Evolutionary conservation across 2,888 invertebrate genomes (phyloP).

Genomic region (Pseudanteris insignis): DNA sequence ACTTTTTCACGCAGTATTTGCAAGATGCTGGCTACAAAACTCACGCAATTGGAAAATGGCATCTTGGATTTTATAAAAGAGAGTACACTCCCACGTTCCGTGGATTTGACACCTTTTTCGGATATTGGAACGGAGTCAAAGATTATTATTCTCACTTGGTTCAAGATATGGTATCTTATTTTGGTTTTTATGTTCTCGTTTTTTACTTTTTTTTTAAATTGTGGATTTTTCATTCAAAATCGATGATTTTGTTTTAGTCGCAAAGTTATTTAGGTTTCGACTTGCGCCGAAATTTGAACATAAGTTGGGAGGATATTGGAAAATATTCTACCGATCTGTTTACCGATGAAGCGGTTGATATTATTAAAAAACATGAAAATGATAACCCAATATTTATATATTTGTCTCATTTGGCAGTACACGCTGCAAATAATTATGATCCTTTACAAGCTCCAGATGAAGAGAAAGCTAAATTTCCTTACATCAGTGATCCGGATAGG

Average conservation of each 20-base stretch:
- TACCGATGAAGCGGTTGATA: conserved; percentile 72
- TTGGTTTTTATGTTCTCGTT: background rate
- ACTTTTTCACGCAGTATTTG: conserved; percentile 68
- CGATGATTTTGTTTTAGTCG: too few relatives aligned
- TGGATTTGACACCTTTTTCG: conserved; percentile 85
- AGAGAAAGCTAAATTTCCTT: conserved; percentile 73
- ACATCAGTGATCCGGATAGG: conserved; percentile 75
- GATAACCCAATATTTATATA: conserved; percentile 74
- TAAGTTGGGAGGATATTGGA: conserved; percentile 69
- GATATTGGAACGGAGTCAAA: conserved; percentile 79
- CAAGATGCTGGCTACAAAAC: conserved; percentile 68
- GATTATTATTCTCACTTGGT: conserved; percentile 77
- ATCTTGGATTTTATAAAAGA: conserved; percentile 68
- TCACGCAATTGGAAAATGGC: conserved; percentile 70
- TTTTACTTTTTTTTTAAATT: too few relatives aligned
- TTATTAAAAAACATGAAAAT: conserved; percentile 68
- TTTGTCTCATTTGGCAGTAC: conserved; percentile 75
- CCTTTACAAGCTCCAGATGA: conserved; percentile 79
- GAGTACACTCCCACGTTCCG: conserved; percentile 76
- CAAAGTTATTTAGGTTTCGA: conserved; percentile 73
- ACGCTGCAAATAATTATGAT: conserved; percentile 72
- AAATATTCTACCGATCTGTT: conserved; percentile 76
- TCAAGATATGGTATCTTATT: conserved; percentile 10
- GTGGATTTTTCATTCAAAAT: too few relatives aligned
- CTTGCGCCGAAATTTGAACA: conserved; percentile 71